Evolutionary conservation across 2,113 vertebrate genomes (phyloP).

Genomic region (Anguilla japonica): DNA sequence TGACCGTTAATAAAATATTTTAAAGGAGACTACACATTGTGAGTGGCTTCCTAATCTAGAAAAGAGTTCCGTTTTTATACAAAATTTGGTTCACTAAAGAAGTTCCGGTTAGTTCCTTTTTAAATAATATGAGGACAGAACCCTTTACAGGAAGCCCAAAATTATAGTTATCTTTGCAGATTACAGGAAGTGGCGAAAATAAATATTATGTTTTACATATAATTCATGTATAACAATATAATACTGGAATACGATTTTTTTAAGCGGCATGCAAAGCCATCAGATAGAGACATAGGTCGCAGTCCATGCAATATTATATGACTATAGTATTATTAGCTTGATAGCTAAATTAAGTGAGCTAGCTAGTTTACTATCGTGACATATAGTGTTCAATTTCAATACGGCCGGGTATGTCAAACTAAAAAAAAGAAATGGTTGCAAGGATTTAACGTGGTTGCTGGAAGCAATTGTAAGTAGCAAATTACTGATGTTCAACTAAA

Average conservation of each 20-base stretch:
- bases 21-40: neutral
- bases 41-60: neutral
- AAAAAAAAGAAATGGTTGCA: constrained; percentile 16
- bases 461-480: neutral
- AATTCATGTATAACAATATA: too few species aligned
- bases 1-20: neutral
- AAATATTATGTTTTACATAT: neutral
- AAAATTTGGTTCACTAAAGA: neutral
- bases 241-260: too few species aligned
- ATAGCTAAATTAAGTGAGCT: neutral
- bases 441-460: neutral
- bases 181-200: constrained; percentile 1
- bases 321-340: too few species aligned
- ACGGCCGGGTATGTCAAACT: constrained; percentile 21
- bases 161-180: neutral
- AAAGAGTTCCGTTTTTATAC: neutral
- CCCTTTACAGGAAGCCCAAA: neutral
- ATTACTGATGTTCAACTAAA: neutral
- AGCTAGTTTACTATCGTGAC: neutral
- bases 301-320: too few species aligned
- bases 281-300: too few species aligned
- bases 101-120: neutral
- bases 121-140: neutral
- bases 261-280: too few species aligned
- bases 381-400: neutral